Evolutionary conservation across 2,888 invertebrate genomes (phyloP).

Genomic region (Caenorhabditis sp.): DNA sequence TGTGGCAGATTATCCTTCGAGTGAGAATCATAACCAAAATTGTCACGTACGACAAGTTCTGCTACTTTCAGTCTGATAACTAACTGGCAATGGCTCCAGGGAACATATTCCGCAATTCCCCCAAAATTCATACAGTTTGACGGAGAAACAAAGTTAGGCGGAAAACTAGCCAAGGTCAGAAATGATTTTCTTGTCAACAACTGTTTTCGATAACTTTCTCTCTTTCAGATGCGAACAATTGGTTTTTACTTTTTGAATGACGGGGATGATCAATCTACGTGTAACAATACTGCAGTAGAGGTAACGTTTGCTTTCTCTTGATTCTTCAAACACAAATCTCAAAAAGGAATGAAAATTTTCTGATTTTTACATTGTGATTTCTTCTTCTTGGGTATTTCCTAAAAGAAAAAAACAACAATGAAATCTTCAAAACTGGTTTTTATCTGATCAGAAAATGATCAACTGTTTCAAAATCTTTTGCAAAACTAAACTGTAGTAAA

Average conservation of each 20-base stretch:
- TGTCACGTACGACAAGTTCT: slow-evolving; percentile 16
- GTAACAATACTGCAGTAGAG: slow-evolving; percentile 47
- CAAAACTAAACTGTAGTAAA: background rate
- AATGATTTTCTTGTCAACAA: slow-evolving; percentile 11
- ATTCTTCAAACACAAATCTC: slow-evolving; percentile 12
- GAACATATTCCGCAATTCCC: slow-evolving; percentile 39
- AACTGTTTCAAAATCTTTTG: background rate
- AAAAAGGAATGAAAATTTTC: slow-evolving; percentile 2
- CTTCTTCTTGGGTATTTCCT: slow-evolving; percentile 1
- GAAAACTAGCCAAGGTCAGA: slow-evolving; percentile 73
- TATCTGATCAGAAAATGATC: background rate
- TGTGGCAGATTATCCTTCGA: slow-evolving; percentile 71
- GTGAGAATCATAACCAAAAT: slow-evolving; percentile 42
- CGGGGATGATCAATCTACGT: slow-evolving; percentile 50
- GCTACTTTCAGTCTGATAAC: slow-evolving; percentile 75
- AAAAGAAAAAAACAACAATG: slow-evolving; percentile 11
- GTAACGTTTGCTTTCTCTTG: slow-evolving; percentile 20
- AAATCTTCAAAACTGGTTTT: slow-evolving; percentile 24
- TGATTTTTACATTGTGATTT: slow-evolving; percentile 46
- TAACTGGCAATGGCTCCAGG: slow-evolving; percentile 81
- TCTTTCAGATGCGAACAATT: slow-evolving; percentile 73
- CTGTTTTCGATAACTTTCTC: slow-evolving; percentile 26
- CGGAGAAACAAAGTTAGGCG: slow-evolving; percentile 79
- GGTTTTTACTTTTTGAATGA: slow-evolving; percentile 79
- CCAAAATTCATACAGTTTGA: slow-evolving; percentile 82